phyloP scores from a whole-genome alignment of 2,113 vertebrate species.

The Diphyllodes magnificus region DNA sequence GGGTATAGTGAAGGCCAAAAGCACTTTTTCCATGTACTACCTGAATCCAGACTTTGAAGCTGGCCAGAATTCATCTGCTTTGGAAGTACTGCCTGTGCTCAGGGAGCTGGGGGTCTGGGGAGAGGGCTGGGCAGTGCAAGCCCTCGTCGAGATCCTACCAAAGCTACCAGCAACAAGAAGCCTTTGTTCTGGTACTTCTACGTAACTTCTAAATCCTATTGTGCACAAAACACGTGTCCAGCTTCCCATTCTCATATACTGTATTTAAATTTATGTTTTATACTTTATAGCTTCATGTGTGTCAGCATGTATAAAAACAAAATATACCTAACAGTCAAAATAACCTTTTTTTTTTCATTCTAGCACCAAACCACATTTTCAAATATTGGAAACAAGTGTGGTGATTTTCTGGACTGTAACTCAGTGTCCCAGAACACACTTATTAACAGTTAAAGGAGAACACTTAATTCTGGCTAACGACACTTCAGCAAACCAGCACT shows the following conservation, averaged over 20 bases:
- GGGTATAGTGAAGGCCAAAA: background rate
- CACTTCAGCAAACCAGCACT: slow-evolving; percentile 26
- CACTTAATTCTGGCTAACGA: background rate
- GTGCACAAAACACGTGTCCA: rapidly evolving
- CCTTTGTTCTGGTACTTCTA: background rate
- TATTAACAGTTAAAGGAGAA: background rate
- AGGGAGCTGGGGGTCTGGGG: too few species aligned
- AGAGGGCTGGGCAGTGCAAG: background rate
- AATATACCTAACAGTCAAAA: background rate
- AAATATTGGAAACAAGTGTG: background rate
- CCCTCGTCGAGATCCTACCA: background rate
- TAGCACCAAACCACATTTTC: background rate
- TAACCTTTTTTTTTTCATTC: background rate
- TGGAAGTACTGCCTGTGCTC: background rate
- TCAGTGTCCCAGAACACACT: slow-evolving; percentile 18
- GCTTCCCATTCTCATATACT: background rate
- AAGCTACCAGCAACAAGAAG: background rate
- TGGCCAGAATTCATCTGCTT: background rate
- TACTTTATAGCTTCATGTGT: background rate
- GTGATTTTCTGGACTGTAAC: background rate
- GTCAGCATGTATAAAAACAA: background rate
- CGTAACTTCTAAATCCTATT: background rate
- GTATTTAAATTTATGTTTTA: background rate
- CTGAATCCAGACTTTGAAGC: background rate
- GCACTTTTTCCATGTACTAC: background rate